Conservation (phyloP, 2,888 invertebrate genomes). For the Kuschelorhynchus macadamiae region DNA sequence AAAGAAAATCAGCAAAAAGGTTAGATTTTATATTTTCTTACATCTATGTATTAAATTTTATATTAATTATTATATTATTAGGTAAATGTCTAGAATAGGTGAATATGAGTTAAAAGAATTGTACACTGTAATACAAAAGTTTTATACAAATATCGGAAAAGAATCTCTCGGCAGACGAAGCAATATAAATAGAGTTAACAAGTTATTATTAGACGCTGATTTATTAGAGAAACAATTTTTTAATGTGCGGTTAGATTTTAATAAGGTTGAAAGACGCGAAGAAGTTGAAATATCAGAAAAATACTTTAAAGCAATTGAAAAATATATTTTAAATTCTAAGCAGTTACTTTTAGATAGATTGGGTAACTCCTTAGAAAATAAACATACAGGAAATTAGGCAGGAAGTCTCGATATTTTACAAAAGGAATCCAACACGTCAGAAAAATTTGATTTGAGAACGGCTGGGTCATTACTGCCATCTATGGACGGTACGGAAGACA, state of each 20-base stretch:
- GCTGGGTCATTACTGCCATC: no score
- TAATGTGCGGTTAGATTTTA: background rate
- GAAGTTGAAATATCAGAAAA: background rate
- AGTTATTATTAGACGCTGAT: background rate
- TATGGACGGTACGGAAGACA: no score
- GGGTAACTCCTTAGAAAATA: no score
- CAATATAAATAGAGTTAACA: background rate
- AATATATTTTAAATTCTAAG: background rate
- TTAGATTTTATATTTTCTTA: no score
- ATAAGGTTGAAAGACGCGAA: background rate
- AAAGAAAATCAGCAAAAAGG: no score
- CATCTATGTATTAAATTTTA: no score
- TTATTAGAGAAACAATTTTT: background rate
- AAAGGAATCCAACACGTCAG: constrained; percentile 38
- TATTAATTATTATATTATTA: no score
- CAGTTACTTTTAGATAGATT: background rate
- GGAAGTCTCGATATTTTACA: constrained; percentile 45
- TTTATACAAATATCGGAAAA: background rate
- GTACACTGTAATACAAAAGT: background rate
- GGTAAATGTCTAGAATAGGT: background rate
- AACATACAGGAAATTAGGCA: background rate
- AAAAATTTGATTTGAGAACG: no score
- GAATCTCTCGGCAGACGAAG: background rate
- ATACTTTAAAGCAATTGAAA: background rate
- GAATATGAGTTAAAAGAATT: background rate